These are phyloP conservation scores for Gari tellinella DNA, from an alignment of 2,888 invertebrate genomes.

Conservation along the genomic window DNA sequence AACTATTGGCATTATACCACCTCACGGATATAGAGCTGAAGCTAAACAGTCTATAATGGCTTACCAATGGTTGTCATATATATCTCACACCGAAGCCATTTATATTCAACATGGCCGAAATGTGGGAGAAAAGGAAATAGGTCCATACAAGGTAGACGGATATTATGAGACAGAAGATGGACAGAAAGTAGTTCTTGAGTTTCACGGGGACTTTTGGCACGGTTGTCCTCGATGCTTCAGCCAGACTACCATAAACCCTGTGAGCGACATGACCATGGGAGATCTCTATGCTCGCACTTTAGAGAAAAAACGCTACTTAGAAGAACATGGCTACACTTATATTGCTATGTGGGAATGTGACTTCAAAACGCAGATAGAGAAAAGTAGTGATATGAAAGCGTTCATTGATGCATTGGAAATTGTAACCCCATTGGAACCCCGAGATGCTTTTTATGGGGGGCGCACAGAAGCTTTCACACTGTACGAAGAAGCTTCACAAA, in stretches of 20 bases:
- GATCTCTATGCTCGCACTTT: slow-evolving; percentile 21
- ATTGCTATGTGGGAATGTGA: slow-evolving; percentile 21
- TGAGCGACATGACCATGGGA: slow-evolving; percentile 21
- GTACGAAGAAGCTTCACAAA: slow-evolving; percentile 45
- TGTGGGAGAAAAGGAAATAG: slow-evolving; percentile 27
- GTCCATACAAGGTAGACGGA: slow-evolving; percentile 33
- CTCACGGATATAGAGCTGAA: slow-evolving; percentile 39
- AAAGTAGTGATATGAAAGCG: slow-evolving; percentile 23
- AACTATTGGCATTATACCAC: slow-evolving; percentile 49
- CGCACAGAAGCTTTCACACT: slow-evolving; percentile 68
- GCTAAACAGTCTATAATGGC: slow-evolving; percentile 35
- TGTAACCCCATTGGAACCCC: slow-evolving; percentile 58
- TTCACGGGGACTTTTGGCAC: slow-evolving; percentile 51
- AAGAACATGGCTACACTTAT: slow-evolving; percentile 11
- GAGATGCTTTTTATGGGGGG: slow-evolving; percentile 74
- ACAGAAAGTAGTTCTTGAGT: slow-evolving; percentile 36
- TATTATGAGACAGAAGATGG: slow-evolving; percentile 23
- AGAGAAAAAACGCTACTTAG: slow-evolving; percentile 11
- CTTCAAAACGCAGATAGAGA: slow-evolving; percentile 42
- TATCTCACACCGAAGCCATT: slow-evolving; percentile 5
- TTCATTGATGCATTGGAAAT: slow-evolving; percentile 51
- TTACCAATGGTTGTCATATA: slow-evolving; percentile 38
- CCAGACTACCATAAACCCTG: slow-evolving; percentile 30
- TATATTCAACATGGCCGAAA: slow-evolving; percentile 37
- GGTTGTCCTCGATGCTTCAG: slow-evolving; percentile 30